Percentiles rank a stretch among this genome's conserved stretches.
phyloP scores from a whole-genome alignment of 2,888 invertebrate species.

The Carpatolechia fugitivella region DNA sequence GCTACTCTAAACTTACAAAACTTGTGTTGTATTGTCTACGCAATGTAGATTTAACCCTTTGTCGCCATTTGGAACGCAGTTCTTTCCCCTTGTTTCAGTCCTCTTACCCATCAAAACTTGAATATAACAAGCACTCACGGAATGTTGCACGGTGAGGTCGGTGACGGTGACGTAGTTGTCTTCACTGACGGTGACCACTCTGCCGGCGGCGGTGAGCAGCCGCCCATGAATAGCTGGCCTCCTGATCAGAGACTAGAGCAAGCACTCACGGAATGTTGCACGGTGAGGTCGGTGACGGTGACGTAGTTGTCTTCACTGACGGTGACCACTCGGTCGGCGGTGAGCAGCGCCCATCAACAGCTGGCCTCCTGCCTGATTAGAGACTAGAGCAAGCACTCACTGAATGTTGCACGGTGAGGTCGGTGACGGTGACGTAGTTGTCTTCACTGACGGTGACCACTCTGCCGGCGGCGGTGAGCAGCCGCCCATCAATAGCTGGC shows the following conservation, averaged over 20 bases:
- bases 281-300: slow-evolving; percentile 63
- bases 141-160: slow-evolving; percentile 58
- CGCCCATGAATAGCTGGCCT: too few species aligned
- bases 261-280: slow-evolving; percentile 55
- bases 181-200: slow-evolving; percentile 54
- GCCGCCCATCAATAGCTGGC: too few species aligned
- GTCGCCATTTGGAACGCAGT: too few species aligned
- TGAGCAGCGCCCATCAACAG: slow-evolving; percentile 34
- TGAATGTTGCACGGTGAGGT: slow-evolving; percentile 58
- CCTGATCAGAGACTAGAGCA: background rate
- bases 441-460: slow-evolving; percentile 53
- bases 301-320: slow-evolving; percentile 51
- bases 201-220: slow-evolving; percentile 53
- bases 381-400: too few species aligned
- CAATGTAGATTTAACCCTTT: too few species aligned
- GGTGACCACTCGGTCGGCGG: slow-evolving; percentile 55
- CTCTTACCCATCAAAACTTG: too few species aligned
- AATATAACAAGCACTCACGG: slow-evolving; percentile 55
- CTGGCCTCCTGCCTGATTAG: too few species aligned
- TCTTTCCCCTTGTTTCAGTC: too few species aligned
- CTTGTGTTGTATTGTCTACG: too few species aligned
- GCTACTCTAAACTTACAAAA: too few species aligned
- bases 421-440: slow-evolving; percentile 62
- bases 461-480: slow-evolving; percentile 54
- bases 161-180: slow-evolving; percentile 61